Conservation (phyloP, 2,113 vertebrate genomes). For the Lepus americanus region DNA sequence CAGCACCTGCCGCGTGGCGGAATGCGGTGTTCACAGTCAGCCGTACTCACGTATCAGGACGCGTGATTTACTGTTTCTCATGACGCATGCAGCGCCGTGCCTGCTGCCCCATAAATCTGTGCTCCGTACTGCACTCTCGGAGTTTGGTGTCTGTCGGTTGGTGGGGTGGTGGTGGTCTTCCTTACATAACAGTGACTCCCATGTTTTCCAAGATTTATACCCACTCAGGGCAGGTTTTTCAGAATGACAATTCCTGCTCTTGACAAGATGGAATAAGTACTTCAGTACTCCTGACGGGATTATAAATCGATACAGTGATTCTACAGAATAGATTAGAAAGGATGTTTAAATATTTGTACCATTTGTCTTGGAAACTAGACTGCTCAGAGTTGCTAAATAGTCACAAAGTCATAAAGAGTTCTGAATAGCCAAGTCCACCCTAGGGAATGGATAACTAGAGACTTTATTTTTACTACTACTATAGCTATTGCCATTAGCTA, state of each 20-base stretch:
- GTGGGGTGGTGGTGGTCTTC: background rate
- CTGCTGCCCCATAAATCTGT: background rate
- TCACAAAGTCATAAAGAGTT: conserved; percentile 11
- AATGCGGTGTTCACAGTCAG: background rate
- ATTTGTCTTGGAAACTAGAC: background rate
- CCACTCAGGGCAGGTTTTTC: conserved; percentile 2
- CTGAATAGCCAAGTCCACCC: background rate
- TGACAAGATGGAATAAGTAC: background rate
- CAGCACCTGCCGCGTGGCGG: background rate
- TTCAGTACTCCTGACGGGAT: background rate
- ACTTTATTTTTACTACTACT: background rate
- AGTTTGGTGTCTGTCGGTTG: background rate
- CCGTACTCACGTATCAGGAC: background rate
- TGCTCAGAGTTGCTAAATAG: conserved; percentile 1
- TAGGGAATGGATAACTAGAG: background rate
- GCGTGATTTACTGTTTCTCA: background rate
- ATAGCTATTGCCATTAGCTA: background rate
- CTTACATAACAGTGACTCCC: background rate
- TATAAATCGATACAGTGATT: background rate
- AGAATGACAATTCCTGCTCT: conserved; percentile 5
- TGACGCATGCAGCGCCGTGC: background rate
- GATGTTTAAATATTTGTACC: background rate
- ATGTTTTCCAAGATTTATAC: background rate
- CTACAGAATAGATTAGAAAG: background rate
- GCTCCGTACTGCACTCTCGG: background rate